Percentiles rank a stretch among this genome's conserved stretches.
phyloP scores from a whole-genome alignment of 2,113 vertebrate genomes.

The Pseudolaguvia tuberculata region DNA sequence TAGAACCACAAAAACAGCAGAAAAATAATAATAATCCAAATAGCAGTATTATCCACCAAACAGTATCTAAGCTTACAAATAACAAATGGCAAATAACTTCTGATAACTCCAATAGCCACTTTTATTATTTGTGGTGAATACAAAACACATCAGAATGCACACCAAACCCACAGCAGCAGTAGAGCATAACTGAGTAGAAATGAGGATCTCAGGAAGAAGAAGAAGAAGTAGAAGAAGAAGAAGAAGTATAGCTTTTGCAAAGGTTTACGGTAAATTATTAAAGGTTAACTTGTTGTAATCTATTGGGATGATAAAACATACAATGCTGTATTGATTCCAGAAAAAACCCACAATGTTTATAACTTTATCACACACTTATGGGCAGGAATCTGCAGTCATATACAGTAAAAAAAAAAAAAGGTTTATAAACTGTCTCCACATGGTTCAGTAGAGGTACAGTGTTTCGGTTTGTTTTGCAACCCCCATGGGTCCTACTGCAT shows the following conservation, averaged over 20 bases:
- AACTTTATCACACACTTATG: slow-evolving; percentile 19
- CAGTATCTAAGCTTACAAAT: too few species aligned
- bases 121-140: background rate
- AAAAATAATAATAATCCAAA: background rate
- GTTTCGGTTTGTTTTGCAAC: slow-evolving; percentile 32
- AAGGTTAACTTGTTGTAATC: background rate
- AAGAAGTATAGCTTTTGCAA: background rate
- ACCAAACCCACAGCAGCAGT: background rate
- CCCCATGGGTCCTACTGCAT: slow-evolving; percentile 20
- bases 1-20: background rate
- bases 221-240: too few species aligned
- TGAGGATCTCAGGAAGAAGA: background rate
- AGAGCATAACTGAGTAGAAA: background rate
- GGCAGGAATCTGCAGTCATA: background rate
- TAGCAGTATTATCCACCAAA: background rate
- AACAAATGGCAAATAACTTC: background rate
- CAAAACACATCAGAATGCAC: background rate
- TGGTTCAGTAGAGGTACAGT: slow-evolving; percentile 6
- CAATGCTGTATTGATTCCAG: background rate
- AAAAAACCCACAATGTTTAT: background rate
- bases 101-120: background rate
- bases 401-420: background rate
- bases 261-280: background rate
- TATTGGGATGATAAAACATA: background rate
- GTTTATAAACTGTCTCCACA: slow-evolving; percentile 1